Evolutionary conservation across 2,797 vertebrate genomes (phyloP).

Genomic region (Myripristis murdjan): DNA sequence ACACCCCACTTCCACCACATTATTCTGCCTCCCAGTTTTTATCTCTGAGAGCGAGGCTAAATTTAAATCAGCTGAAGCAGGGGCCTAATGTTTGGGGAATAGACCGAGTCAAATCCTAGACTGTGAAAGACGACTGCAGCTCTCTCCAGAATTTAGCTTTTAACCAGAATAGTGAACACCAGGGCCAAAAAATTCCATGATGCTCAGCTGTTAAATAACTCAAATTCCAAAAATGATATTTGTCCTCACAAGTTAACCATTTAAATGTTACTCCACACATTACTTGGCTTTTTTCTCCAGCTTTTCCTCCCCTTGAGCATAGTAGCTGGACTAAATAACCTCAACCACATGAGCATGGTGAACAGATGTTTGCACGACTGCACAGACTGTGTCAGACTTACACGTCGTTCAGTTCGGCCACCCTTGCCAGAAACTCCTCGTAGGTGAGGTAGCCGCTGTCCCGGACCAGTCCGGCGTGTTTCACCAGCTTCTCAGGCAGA

Average conservation of each 20-base stretch:
- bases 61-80: slow-evolving; percentile 16
- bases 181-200: not conserved
- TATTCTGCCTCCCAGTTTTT: not conserved
- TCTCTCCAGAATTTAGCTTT: slow-evolving; percentile 4
- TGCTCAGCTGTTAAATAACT: not conserved
- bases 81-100: slow-evolving; percentile 1
- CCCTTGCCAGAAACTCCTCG: slow-evolving; percentile 96
- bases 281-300: not conserved
- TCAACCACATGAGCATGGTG: not conserved
- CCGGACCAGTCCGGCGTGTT: slow-evolving; percentile 91
- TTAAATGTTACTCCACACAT: not conserved
- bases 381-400: slow-evolving; percentile 82
- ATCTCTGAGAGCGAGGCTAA: slow-evolving; percentile 2
- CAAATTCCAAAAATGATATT: not conserved
- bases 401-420: slow-evolving; percentile 97
- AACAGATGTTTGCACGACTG: not conserved
- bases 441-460: slow-evolving; percentile 96
- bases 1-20: not conserved
- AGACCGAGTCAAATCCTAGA: not conserved
- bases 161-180: not conserved
- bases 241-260: not conserved
- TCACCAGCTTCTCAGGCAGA: slow-evolving; percentile 96
- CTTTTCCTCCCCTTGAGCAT: not conserved
- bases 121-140: not conserved
- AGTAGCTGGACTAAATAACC: not conserved